Evolutionary conservation across 1,140 invertebrate genomes (phyloP), one percentile per base, ranked within the genome.

Genomic region (Bombus polaris): DNA sequence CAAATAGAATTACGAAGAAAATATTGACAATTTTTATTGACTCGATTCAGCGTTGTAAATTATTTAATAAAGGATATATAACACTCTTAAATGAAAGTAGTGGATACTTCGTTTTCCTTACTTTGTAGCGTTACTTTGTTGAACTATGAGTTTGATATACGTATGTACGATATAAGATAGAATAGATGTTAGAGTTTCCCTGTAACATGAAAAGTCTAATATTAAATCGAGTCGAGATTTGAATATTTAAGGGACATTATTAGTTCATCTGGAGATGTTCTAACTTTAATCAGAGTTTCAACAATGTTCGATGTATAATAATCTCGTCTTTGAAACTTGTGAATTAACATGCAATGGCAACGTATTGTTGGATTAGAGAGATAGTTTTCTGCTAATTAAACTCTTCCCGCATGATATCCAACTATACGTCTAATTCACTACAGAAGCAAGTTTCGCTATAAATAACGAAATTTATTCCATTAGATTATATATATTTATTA

Each of bases 1-100:
- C 93, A 95, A 80, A 87, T 92, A 72, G 93, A 94, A 87, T 86
- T 95, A n/a, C 86, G 87, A 68, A 81, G 85, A 72, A 89, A 92
- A 62, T 71, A 86, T 37, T 78, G 76, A 85, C 15, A 68, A 72
- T 62, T 18, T 42, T 9, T 18, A 15, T 28, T 8, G 5, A n/a
- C 6, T 44, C 47, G 3, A 28, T 9, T 5, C 18, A 77, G 57
- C 22, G 68, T 92, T 65, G 71, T 39, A 59, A 78, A 70, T 18
- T 81, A n/a, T 81, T 42, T 37, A 77, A 75, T 62, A 68, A 57
- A 87, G 3, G 15, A 57, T 76, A 66, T 32, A 53, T 32, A 25
- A 66, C 2, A 28, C 3, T 10, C n/a, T 39, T 62, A 53, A 6
- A 35, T 18, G 4, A 12, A 75, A 53, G 10, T 22, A 70, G 25